Conservation (phyloP, 1,140 invertebrate genomes). For the Diachasmimorpha longicaudata region DNA sequence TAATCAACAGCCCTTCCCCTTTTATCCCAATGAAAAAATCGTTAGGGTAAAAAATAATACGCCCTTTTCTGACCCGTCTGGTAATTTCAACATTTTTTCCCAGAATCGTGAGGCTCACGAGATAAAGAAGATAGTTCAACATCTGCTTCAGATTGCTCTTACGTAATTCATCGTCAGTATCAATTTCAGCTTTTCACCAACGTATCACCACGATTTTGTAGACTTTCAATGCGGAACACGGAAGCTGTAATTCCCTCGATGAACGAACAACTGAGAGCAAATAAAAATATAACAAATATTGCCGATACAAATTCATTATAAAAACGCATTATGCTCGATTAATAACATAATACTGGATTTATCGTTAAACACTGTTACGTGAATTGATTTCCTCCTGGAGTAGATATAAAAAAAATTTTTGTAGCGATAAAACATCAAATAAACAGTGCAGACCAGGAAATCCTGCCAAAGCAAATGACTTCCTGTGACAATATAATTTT, state of each 20-base stretch:
- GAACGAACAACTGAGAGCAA: background rate
- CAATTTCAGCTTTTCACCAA: background rate
- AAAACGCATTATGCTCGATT: slow-evolving; percentile 10
- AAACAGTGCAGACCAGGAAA: slow-evolving; percentile 20
- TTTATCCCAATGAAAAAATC: too few species aligned
- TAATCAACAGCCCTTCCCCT: too few species aligned
- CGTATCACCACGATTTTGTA: background rate
- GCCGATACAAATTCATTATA: background rate
- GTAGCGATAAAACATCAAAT: background rate
- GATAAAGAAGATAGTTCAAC: background rate
- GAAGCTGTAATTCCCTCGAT: background rate
- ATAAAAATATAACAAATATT: background rate
- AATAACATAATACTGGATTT: slow-evolving; percentile 13
- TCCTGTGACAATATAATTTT: slow-evolving; percentile 13
- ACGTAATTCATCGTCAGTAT: background rate
- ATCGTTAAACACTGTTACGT: slow-evolving; percentile 6
- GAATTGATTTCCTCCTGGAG: background rate
- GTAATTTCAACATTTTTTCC: background rate
- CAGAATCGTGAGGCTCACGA: background rate
- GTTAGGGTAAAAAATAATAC: too few species aligned
- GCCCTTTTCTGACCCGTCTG: too few species aligned
- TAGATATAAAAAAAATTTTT: background rate
- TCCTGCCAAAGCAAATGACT: slow-evolving; percentile 13
- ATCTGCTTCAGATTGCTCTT: background rate
- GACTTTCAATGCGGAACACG: slow-evolving; percentile 26